Evolutionary conservation across 53 echinoderm and acorn worm species (phyloP), one percentile per base, ranked within the genome.

Genomic region (Glandiceps talaboti): DNA sequence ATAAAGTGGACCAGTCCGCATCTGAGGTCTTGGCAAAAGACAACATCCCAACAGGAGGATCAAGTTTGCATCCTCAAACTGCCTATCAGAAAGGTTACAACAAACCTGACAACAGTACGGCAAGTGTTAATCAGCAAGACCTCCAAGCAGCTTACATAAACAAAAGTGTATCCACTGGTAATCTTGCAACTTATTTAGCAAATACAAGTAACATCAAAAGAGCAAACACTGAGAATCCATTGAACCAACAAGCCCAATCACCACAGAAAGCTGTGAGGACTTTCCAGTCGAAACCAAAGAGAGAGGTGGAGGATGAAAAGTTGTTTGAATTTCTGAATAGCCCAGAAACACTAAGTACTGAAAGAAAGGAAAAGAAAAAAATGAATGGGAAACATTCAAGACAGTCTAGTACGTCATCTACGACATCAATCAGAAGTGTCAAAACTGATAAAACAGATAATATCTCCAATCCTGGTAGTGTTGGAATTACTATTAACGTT

Each of bases 261-360:
- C 76, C 82, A 26, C 85, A 88, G 74, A 87, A 85, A 75, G 88
- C 90, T 27, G 73, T 86, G 10, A 73, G 79, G 14, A 64, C 77
- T 12, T 45, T 45, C 20, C 64, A 45, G 30, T 77, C 84, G 30
- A 90, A 85, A 45, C 77, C 79, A 31, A 89, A 86, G 33, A 87
- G 81, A 76, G 87, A 90, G 74, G 87, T 89, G 64, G 97, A 96
- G 28, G 97, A 96, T 86, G 97, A 96, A 77, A 96, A 96, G 74
- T 85, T 96, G 26, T 96, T 96, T 89, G 97, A 88, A 73, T 96
- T 96, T 75, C 74, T 96, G 33, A 96, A 96, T 33, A 96, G 93
- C 74, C 90, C 92, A 29, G 80, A 91, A 30, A 33, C 85, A 1
- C 73, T 84, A 1, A 87, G 87, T n/a, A 76, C 81, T 75, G 30